Percentiles rank a stretch among this genome's conserved stretches.
phyloP scores from a whole-genome alignment of 2,888 invertebrate genomes.

The Diloba caeruleocephala region DNA sequence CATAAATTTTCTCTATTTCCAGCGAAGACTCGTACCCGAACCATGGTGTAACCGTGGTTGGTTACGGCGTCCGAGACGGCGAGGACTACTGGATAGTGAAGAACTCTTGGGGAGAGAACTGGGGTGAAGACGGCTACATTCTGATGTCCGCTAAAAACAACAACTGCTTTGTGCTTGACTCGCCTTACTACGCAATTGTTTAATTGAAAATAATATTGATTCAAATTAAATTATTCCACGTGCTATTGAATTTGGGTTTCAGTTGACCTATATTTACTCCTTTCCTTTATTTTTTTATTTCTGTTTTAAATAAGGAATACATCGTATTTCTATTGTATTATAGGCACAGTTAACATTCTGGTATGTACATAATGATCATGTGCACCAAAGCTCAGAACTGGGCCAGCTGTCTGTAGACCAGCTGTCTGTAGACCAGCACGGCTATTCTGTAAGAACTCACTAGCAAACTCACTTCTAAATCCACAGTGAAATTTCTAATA shows the following conservation, averaged over 20 bases:
- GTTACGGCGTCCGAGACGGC: conserved; percentile 65
- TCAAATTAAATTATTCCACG: conserved; percentile 58
- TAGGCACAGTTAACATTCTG: too few relatives aligned
- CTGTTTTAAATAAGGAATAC: too few relatives aligned
- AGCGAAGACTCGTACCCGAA: conserved; percentile 35
- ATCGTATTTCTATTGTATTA: too few relatives aligned
- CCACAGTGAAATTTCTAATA: too few relatives aligned
- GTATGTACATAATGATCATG: too few relatives aligned
- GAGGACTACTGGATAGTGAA: conserved; percentile 71
- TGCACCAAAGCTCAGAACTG: too few relatives aligned
- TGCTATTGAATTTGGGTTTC: conserved; percentile 43
- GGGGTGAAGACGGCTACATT: conserved; percentile 71
- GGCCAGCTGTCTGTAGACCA: too few relatives aligned
- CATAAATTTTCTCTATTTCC: background rate
- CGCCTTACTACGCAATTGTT: conserved; percentile 53
- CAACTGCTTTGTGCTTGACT: conserved; percentile 61
- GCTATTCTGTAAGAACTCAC: too few relatives aligned
- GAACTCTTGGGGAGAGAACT: conserved; percentile 71
- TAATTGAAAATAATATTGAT: conserved; percentile 28
- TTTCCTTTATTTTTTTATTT: background rate
- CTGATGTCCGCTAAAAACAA: conserved; percentile 59
- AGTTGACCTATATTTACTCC: background rate
- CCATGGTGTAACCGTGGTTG: conserved; percentile 67
- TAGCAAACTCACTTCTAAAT: too few relatives aligned
- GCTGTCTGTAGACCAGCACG: too few relatives aligned